Conservation (phyloP, 2,797 vertebrate genomes). For the Peromyscus aztecus region DNA sequence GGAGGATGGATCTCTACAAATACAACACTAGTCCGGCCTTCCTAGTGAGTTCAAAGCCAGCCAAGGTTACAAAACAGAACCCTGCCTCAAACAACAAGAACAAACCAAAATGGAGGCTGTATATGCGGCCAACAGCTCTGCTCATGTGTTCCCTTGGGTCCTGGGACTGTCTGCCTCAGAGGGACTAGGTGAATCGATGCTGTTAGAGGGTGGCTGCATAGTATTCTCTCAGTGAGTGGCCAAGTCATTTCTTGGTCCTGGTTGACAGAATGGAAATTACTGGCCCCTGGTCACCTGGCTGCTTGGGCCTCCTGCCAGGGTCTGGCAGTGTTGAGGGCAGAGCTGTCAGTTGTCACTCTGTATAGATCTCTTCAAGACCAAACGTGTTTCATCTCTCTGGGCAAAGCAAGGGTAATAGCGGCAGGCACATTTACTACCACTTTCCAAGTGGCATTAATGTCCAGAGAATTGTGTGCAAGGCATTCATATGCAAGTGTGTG, state of each 20-base stretch:
- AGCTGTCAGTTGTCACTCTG: not conserved
- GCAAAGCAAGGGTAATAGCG: not conserved
- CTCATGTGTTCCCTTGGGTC: not conserved
- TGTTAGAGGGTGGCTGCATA: not conserved
- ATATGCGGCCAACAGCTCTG: no score
- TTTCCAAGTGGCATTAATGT: not conserved
- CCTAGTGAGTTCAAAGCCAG: not conserved
- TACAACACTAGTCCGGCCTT: not conserved
- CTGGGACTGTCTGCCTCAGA: not conserved
- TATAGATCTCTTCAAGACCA: not conserved
- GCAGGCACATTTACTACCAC: no score
- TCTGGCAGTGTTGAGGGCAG: not conserved
- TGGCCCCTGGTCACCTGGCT: not conserved
- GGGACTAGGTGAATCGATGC: no score
- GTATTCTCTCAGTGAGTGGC: not conserved
- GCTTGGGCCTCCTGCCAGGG: no score
- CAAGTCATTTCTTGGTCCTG: not conserved
- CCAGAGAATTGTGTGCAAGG: not conserved
- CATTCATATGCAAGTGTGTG: not conserved
- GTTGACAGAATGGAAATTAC: no score
- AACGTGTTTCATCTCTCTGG: not conserved
- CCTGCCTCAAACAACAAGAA: not conserved
- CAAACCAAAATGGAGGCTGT: not conserved
- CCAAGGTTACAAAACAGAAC: not conserved
- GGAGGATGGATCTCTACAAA: not conserved